Percentiles rank a stretch among this genome's conserved stretches.
Evolutionary conservation across 2,888 invertebrate genomes (phyloP).

Genomic region (Rhodophaea formosa): DNA sequence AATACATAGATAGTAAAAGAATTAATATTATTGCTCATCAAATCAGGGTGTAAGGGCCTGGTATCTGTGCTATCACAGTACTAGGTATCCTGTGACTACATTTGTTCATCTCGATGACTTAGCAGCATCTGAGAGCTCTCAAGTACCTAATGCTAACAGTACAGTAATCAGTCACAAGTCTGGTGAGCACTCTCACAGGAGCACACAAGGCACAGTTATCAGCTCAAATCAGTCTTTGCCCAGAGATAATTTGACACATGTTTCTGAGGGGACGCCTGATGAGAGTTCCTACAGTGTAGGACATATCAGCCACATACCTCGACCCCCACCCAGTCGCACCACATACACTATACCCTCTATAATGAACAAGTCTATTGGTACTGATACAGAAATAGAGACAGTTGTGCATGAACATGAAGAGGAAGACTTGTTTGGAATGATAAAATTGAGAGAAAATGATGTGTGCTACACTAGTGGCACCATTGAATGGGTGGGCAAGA

Average conservation of each 20-base stretch:
- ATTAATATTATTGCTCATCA: slow-evolving; percentile 49
- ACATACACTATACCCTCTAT: slow-evolving; percentile 61
- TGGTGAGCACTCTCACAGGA: slow-evolving; percentile 23
- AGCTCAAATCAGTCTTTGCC: slow-evolving; percentile 20
- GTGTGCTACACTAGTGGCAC: slow-evolving; percentile 74
- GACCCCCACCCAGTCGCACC: slow-evolving; percentile 57
- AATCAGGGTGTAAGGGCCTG: slow-evolving; percentile 67
- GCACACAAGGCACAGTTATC: slow-evolving; percentile 29
- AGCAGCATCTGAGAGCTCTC: slow-evolving; percentile 34
- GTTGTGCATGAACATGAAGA: slow-evolving; percentile 27
- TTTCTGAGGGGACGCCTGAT: slow-evolving; percentile 23
- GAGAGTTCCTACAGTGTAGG: slow-evolving; percentile 51
- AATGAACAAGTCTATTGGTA: slow-evolving; percentile 39
- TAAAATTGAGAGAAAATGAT: slow-evolving; percentile 67
- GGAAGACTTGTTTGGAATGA: slow-evolving; percentile 66
- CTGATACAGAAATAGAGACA: slow-evolving; percentile 18
- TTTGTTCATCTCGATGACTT: slow-evolving; percentile 65
- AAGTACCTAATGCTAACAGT: slow-evolving; percentile 50
- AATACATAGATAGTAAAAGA: slow-evolving; percentile 27
- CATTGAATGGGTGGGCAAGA: slow-evolving; percentile 74
- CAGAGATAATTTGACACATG: slow-evolving; percentile 21
- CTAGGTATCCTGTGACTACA: slow-evolving; percentile 60
- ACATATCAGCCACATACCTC: slow-evolving; percentile 65
- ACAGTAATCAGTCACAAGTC: slow-evolving; percentile 34
- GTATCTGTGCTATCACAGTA: slow-evolving; percentile 72